Evolutionary conservation across 2,113 vertebrate species (phyloP).

Genomic region (Hemibagrus wyckioides): DNA sequence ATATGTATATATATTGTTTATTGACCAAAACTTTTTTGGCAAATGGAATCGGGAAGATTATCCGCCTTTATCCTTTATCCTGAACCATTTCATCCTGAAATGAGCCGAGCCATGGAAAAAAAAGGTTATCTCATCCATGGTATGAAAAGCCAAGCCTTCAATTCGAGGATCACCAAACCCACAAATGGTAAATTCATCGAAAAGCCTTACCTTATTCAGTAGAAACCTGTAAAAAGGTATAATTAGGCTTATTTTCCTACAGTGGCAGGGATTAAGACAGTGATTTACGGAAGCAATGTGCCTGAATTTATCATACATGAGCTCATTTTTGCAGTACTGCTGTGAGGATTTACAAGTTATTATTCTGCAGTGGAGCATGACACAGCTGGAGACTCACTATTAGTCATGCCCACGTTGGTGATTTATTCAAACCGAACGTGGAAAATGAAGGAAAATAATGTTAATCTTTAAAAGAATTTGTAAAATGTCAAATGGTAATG

Average conservation of each 20-base stretch:
- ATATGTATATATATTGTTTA: not conserved
- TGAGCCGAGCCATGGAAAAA: not conserved
- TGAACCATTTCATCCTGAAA: not conserved
- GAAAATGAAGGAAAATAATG: conserved; percentile 10
- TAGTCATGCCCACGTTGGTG: not conserved
- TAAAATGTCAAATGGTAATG: not conserved
- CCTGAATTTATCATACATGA: not conserved
- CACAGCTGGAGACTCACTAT: conserved; percentile 26
- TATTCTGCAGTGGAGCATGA: conserved; percentile 17
- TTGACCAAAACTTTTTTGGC: not conserved
- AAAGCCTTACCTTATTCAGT: conserved; percentile 29
- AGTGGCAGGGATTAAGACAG: conserved; percentile 42
- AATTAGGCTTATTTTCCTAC: conserved; percentile 27
- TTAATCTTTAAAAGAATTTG: not conserved
- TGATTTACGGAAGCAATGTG: conserved; percentile 53
- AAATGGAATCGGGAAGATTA: not conserved
- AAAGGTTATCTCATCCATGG: conserved; percentile 7
- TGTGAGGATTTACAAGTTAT: conserved; percentile 1
- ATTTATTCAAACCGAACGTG: not conserved
- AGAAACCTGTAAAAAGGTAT: conserved; percentile 36
- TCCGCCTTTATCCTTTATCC: conserved; percentile 1
- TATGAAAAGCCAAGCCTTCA: not conserved
- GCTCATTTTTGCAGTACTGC: not conserved
- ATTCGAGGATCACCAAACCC: not conserved
- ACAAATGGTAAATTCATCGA: not conserved